Percentiles rank a stretch among this genome's conserved stretches.
Evolutionary conservation across 2,113 vertebrate genomes (phyloP).

Genomic region (Hystrix brachyura): DNA sequence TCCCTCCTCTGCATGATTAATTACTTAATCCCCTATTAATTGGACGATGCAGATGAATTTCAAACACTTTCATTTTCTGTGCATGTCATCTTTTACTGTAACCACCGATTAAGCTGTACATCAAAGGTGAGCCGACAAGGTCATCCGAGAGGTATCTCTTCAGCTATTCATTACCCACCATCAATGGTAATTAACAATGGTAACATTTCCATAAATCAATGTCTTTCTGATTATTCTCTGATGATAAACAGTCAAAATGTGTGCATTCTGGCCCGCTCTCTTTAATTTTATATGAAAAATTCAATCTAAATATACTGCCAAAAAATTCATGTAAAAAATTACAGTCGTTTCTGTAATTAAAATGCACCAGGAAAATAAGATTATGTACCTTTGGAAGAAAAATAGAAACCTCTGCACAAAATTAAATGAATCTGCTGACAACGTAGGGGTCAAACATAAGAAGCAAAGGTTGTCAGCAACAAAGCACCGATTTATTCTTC

Average conservation of each 20-base stretch:
- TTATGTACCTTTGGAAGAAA: slow-evolving; percentile 51
- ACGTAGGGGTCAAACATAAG: slow-evolving; percentile 4
- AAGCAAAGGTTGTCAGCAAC: background rate
- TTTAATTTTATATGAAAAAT: slow-evolving; percentile 74
- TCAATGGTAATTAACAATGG: slow-evolving; percentile 89
- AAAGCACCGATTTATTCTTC: background rate
- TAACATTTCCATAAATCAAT: slow-evolving; percentile 92
- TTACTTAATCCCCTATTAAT: slow-evolving; percentile 98
- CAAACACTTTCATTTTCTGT: slow-evolving; percentile 95
- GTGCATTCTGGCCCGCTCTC: slow-evolving; percentile 50
- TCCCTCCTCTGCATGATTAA: slow-evolving; percentile 95
- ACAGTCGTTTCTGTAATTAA: slow-evolving; percentile 30
- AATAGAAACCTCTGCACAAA: background rate
- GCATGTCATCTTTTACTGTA: slow-evolving; percentile 92
- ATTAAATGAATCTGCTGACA: slow-evolving; percentile 6
- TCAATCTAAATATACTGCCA: slow-evolving; percentile 72
- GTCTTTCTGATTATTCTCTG: slow-evolving; percentile 88
- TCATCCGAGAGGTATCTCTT: slow-evolving; percentile 87
- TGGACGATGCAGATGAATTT: slow-evolving; percentile 93
- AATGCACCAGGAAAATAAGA: slow-evolving; percentile 62
- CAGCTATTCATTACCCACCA: slow-evolving; percentile 89
- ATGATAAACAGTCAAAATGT: slow-evolving; percentile 80
- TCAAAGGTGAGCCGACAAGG: slow-evolving; percentile 92
- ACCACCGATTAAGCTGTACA: slow-evolving; percentile 91
- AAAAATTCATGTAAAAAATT: slow-evolving; percentile 62